Conservation (phyloP, 2,888 invertebrate genomes). For the Drosophila anomalata region DNA sequence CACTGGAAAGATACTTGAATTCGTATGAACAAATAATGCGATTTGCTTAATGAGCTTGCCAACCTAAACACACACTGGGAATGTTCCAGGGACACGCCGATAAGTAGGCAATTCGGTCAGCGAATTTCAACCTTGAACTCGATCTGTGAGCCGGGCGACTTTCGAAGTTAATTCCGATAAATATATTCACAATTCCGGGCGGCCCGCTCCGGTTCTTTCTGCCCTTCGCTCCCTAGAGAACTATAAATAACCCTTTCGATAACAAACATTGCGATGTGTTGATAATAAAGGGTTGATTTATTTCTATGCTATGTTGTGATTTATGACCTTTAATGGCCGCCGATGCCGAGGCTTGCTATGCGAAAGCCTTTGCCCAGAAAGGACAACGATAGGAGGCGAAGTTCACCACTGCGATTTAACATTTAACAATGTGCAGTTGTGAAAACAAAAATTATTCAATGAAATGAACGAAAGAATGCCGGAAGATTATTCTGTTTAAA, state of each 20-base stretch:
- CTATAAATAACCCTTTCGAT: constrained; percentile 79
- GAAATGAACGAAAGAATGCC: not conserved
- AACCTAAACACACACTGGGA: constrained; percentile 12
- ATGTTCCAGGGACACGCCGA: constrained; percentile 2
- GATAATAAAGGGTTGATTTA: constrained; percentile 79
- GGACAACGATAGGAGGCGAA: constrained; percentile 20
- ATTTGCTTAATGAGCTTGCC: constrained; percentile 71
- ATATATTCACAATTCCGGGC: constrained; percentile 52
- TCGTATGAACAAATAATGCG: constrained; percentile 70
- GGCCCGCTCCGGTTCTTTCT: constrained; percentile 12
- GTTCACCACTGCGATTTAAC: constrained; percentile 49
- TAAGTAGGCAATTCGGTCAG: constrained; percentile 62
- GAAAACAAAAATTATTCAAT: constrained; percentile 15
- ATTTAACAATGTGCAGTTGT: constrained; percentile 38
- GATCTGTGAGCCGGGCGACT: constrained; percentile 43
- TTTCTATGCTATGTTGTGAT: constrained; percentile 77
- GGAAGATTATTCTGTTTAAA: constrained; percentile 11
- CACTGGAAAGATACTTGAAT: constrained; percentile 61
- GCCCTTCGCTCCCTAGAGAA: constrained; percentile 62
- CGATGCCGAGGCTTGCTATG: constrained; percentile 26
- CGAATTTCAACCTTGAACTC: constrained; percentile 46
- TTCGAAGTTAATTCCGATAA: constrained; percentile 58
- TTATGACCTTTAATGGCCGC: constrained; percentile 75
- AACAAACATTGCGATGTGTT: constrained; percentile 80
- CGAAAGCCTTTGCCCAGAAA: constrained; percentile 17